Base-by-base conservation (phyloP, 2,797 vertebrate species). In the Echeneis naucrates region DNA sequence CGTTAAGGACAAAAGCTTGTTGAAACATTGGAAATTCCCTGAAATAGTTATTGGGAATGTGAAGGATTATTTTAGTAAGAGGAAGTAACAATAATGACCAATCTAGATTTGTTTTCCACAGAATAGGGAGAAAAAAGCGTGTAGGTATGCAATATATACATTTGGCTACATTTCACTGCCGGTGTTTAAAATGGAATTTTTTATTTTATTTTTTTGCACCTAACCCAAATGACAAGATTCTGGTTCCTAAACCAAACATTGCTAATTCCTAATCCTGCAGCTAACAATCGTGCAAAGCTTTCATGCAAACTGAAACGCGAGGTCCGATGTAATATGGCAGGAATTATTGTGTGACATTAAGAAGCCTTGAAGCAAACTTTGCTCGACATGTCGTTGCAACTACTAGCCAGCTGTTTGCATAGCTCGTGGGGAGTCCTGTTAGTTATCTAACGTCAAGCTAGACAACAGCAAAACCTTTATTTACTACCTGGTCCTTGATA, bases 401-500 rank as follows among this genome's bases (percentile, higher is more conserved):
- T 47, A 80, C 38, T 82, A 91, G 83, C 83, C 75, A 63, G 69
- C 60, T 78, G 68, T 82, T 23, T 59, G 67, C 54, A 79, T 62
- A 32, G 63, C 32, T 58, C 51, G 1, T 69, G 19, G 57, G 17
- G 61, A 64, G 27, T 57, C 53, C n/a, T 19, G 26, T 23, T 57
- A 42, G 54, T 70, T 64, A 30, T 56, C 13, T 40, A 30, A 57
- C 30, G 16, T n/a, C 12, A 21, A 30, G 27, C 73, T 48, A 27
- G 9, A 51, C 11, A 27, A 19, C 30, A 61, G 14, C 2, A 64
- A 55, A 63, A 53, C 33, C 40, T 65, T 40, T 33, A 37, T 74
- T 78, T 37, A 56, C 24, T 81, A 97, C 97, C 97, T 98, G 96
- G 90, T 98, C 96, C 88, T 94, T 94, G 86, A 98, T 96, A 89